Conservation (phyloP, 2,888 invertebrate genomes). For the Nipponacmea schrenckii region DNA sequence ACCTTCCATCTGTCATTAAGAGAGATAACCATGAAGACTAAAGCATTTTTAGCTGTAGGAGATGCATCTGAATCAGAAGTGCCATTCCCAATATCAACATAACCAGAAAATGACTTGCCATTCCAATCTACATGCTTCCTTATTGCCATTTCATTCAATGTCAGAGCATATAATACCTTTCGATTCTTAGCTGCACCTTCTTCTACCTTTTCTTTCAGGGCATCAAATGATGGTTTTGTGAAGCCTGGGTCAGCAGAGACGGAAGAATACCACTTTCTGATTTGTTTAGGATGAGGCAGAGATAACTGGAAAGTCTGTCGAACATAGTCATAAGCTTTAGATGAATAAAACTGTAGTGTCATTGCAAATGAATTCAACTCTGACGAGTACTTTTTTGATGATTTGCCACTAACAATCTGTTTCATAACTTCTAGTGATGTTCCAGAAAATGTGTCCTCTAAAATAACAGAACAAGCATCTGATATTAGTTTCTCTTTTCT, state of each 20-base stretch:
- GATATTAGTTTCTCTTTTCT: constrained; percentile 1
- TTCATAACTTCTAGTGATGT: constrained; percentile 8
- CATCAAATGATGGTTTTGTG: not conserved
- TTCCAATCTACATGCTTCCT: constrained; percentile 15
- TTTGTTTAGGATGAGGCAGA: constrained; percentile 4
- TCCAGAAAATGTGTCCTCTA: constrained; percentile 9
- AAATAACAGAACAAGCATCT: not conserved
- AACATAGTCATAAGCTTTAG: constrained; percentile 8
- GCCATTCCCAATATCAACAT: constrained; percentile 11
- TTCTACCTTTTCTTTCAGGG: constrained; percentile 4
- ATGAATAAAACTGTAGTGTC: constrained; percentile 15
- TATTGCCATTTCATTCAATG: constrained; percentile 16
- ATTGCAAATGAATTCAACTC: constrained; percentile 10
- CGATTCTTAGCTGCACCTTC: not conserved
- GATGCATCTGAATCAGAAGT: constrained; percentile 3
- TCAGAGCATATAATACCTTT: constrained; percentile 5
- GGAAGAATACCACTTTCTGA: constrained; percentile 3
- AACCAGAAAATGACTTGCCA: constrained; percentile 8
- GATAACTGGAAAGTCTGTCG: constrained; percentile 7
- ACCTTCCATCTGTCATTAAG: constrained; percentile 5
- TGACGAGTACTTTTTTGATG: not conserved
- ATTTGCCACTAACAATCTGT: too few species aligned
- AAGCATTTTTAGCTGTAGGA: constrained; percentile 10
- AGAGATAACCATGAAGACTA: not conserved
- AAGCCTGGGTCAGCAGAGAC: not conserved